A percentile compares a stretch with the other conserved stretches of the same genome.
These are phyloP conservation scores for Macrotus californicus DNA, from an alignment of 2,113 vertebrate species.

Conservation along the genomic window DNA sequence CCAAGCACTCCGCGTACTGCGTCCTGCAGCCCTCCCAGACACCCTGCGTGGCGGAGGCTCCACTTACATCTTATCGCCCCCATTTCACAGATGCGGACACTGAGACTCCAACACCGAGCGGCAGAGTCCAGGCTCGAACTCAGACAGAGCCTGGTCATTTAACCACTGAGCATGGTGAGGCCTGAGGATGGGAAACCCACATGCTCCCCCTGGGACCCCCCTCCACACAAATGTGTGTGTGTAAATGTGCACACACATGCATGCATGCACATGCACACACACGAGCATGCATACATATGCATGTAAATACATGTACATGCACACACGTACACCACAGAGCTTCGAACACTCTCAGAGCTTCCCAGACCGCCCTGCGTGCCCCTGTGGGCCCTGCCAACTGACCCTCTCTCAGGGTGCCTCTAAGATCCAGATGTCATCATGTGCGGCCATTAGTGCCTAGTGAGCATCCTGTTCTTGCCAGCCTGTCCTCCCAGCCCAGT, in stretches of 20 bases:
- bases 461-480: not conserved
- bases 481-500: not conserved
- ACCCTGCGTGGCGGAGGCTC: not conserved
- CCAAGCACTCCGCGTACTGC: rapidly evolving
- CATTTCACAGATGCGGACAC: not conserved
- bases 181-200: not conserved
- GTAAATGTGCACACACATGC: rapidly evolving
- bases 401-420: not conserved
- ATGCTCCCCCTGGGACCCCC: rapidly evolving
- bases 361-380: not conserved
- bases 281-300: no score
- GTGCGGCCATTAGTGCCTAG: not conserved
- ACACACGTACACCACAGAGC: rapidly evolving
- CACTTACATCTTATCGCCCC: rapidly evolving
- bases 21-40: not conserved
- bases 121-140: not conserved
- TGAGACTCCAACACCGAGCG: not conserved
- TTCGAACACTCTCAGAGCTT: not conserved
- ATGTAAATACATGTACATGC: not conserved
- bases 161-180: rapidly evolving
- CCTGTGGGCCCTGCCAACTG: rapidly evolving
- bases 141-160: not conserved
- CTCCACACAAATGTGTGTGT: not conserved
- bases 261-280: not conserved
- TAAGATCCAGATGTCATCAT: not conserved